Percentiles rank a stretch among this genome's conserved stretches.
These are phyloP conservation scores for Leptinotarsa defecta DNA, from an alignment of 1,140 invertebrate species.

Conservation along the genomic window DNA sequence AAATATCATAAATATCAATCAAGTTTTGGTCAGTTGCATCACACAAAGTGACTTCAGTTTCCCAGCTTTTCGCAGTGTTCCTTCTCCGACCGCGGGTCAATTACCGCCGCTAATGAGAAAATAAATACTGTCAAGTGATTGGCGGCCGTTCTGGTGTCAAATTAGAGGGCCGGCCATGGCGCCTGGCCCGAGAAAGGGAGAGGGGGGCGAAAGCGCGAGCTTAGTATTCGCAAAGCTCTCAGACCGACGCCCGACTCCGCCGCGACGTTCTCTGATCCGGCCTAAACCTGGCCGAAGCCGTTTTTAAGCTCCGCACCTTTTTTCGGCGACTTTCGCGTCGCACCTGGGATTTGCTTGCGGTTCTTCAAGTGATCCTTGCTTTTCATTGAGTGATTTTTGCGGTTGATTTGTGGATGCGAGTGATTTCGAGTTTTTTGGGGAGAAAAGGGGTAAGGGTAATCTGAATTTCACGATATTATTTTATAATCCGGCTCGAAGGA, in stretches of 20 bases:
- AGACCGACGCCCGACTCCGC: constrained; percentile 48
- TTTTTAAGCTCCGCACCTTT: constrained; percentile 55
- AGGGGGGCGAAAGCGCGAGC: constrained; percentile 46
- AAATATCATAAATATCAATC: too few species aligned
- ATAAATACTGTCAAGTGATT: constrained; percentile 44
- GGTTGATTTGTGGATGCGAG: constrained; percentile 42
- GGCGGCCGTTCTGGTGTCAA: constrained; percentile 39
- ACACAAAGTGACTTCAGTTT: too few species aligned
- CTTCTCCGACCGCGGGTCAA: constrained; percentile 27
- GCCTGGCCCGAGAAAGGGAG: background rate
- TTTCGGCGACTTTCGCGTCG: constrained; percentile 53
- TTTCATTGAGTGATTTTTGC: constrained; percentile 48
- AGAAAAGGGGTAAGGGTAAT: too few species aligned
- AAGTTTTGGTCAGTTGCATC: too few species aligned
- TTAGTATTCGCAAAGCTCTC: constrained; percentile 56
- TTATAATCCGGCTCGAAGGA: too few species aligned
- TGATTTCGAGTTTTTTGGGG: background rate
- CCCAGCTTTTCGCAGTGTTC: too few species aligned
- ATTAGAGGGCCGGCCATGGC: constrained; percentile 38
- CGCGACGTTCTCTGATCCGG: constrained; percentile 54
- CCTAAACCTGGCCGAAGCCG: constrained; percentile 55
- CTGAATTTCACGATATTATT: too few species aligned
- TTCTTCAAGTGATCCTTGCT: constrained; percentile 45
- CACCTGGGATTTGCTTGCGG: constrained; percentile 53
- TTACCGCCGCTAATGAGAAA: constrained; percentile 38